A percentile compares a stretch with the other conserved stretches of the same genome.
phyloP scores from a whole-genome alignment of 2,113 vertebrate genomes.

The Tetrax tetrax region DNA sequence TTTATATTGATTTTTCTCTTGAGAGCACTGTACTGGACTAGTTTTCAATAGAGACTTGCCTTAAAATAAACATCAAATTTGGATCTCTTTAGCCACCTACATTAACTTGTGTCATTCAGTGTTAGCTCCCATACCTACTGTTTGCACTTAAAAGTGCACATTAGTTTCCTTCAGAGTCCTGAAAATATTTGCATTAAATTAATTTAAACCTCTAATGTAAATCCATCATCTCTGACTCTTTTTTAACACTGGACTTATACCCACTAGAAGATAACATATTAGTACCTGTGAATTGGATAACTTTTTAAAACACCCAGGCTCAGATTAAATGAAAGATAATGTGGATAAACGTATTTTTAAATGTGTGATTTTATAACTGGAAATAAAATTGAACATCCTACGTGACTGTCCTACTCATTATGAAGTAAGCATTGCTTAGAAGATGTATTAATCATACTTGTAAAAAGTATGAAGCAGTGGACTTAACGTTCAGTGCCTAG shows the following conservation, averaged over 20 bases:
- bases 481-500: not conserved
- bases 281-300: not conserved
- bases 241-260: not conserved
- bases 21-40: not conserved
- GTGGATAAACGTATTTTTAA: not conserved
- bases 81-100: not conserved
- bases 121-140: not conserved
- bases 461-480: not conserved
- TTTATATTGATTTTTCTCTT: not conserved
- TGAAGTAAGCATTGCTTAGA: not conserved
- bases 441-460: not conserved
- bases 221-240: not conserved
- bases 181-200: not conserved
- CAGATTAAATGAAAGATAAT: not conserved
- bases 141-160: not conserved
- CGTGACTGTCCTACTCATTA: not conserved
- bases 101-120: not conserved
- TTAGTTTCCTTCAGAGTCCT: not conserved
- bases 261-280: rapidly evolving
- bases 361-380: not conserved
- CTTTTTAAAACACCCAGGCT: not conserved
- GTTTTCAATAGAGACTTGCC: not conserved
- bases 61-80: not conserved
- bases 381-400: not conserved
- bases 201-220: not conserved